Percentiles rank a stretch among this genome's conserved stretches.
phyloP scores from a whole-genome alignment of 2,113 vertebrate genomes.

The Phaethon lepturus region DNA sequence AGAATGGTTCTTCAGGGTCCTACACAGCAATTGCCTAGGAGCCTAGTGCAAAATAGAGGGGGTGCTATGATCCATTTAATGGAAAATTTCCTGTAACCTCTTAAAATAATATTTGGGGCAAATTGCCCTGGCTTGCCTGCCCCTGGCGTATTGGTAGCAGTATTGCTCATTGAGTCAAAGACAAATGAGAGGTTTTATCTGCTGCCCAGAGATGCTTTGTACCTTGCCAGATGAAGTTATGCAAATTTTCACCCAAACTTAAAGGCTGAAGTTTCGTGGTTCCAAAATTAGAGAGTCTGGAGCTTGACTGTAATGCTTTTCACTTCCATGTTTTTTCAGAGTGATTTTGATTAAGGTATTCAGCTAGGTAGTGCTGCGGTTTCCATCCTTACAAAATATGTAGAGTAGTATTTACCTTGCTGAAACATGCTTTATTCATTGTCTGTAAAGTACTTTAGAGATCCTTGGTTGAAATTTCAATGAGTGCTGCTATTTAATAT shows the following conservation, averaged over 20 bases:
- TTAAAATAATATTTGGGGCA: background rate
- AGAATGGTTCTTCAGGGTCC: background rate
- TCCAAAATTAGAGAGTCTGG: background rate
- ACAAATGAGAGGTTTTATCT: background rate
- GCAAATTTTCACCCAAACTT: background rate
- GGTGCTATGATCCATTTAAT: background rate
- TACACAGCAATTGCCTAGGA: background rate
- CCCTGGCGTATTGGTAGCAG: background rate
- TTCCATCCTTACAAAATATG: background rate
- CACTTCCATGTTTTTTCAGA: background rate
- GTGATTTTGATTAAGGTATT: background rate
- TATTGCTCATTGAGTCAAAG: background rate
- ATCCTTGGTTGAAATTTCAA: background rate
- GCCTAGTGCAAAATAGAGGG: background rate
- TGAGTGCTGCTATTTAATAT: background rate
- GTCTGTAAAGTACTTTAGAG: background rate
- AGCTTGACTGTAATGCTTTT: background rate
- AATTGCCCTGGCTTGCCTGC: background rate
- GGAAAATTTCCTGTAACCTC: background rate
- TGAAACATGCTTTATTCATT: background rate
- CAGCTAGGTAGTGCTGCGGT: background rate
- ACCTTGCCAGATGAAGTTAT: background rate
- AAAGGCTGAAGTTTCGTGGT: background rate
- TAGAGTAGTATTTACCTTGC: background rate
- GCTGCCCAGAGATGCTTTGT: background rate